Evolutionary conservation across 2,888 invertebrate species (phyloP), one percentile per base, ranked within the genome.

Genomic region (Autographa pulchrina): DNA sequence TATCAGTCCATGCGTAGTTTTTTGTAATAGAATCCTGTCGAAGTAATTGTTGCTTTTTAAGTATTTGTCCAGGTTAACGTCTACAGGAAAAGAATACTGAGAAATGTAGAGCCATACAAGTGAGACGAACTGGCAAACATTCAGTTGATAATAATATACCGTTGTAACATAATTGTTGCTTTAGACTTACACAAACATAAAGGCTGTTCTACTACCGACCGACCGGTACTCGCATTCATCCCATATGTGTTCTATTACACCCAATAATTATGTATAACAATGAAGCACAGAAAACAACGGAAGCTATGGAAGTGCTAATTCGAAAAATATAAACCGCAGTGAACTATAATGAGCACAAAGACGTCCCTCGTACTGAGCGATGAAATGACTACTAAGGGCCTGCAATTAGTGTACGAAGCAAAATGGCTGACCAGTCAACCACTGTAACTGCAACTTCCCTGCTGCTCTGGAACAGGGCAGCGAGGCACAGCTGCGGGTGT

Each of bases 261-360:
- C 86, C 86, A 84, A 87, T 90, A 91, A 93, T 93, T 88, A 91
- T 78, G 72, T 82, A 75, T 87, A 90, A 94, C 93, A 93, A 94
- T 92, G 92, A 89, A 84, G 87, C 87, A 90, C 89, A 81, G 85
- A 85, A 85, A 85, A 88, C 88, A 93, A 90, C 92, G 93, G 93
- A 94, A 93, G 88, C 88, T 86, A 89, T 91, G 89, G 89, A 94
- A 94, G 95, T 95, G 96, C 91, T 95, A 96, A 96, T 95, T 95
- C 92, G 95, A 94, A 93, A 94, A 95, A 91, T 90, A 93, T 89
- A 92, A 94, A 95, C 95, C 94, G 89, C 96, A 93, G 83, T 82
- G 85, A 74, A 74, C 75, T 75, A 79, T 92, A 93, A 94, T 92
- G 91, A 93, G 91, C 88, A 90, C 86, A 92, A 89, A 93, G 93